These are phyloP conservation scores for Lagenorhynchus albirostris DNA, from an alignment of 2,113 vertebrate species.

Conservation along the genomic window DNA sequence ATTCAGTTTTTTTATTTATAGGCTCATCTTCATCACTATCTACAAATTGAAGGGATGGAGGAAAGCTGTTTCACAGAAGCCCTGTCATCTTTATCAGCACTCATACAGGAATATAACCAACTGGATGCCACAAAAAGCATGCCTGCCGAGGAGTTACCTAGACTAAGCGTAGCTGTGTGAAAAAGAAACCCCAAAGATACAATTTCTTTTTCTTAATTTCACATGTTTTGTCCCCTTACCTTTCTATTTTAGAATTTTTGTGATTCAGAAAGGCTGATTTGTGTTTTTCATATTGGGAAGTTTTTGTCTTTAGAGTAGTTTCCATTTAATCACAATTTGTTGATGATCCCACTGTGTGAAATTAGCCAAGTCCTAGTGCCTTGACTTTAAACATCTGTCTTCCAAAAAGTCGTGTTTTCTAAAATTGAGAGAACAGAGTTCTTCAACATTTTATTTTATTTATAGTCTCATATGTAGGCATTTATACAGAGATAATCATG, in stretches of 20 bases:
- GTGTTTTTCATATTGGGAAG: slow-evolving; percentile 14
- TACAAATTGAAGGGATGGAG: slow-evolving; percentile 94
- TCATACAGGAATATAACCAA: slow-evolving; percentile 92
- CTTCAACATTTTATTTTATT: slow-evolving; percentile 13
- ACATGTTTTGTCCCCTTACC: not conserved
- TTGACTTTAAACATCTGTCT: not conserved
- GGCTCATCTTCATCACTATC: slow-evolving; percentile 98
- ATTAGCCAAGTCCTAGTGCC: not conserved
- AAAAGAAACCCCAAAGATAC: not conserved
- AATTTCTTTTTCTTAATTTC: not conserved
- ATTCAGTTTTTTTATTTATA: slow-evolving; percentile 60
- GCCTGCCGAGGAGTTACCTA: slow-evolving; percentile 79
- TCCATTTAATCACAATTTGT: not conserved
- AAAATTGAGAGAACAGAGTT: not conserved
- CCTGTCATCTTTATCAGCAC: slow-evolving; percentile 84
- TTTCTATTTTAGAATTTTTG: slow-evolving; percentile 5
- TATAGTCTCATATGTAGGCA: not conserved
- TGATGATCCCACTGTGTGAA: not conserved
- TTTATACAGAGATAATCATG: not conserved
- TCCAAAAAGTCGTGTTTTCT: not conserved
- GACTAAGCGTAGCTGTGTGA: slow-evolving; percentile 88
- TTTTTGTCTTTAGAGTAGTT: slow-evolving; percentile 18
- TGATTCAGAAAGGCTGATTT: slow-evolving; percentile 17
- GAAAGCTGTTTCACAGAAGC: slow-evolving; percentile 91
- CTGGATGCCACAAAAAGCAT: slow-evolving; percentile 85